Evolutionary conservation across 2,797 vertebrate genomes (phyloP).

Genomic region (Cephalopachus bancanus): DNA sequence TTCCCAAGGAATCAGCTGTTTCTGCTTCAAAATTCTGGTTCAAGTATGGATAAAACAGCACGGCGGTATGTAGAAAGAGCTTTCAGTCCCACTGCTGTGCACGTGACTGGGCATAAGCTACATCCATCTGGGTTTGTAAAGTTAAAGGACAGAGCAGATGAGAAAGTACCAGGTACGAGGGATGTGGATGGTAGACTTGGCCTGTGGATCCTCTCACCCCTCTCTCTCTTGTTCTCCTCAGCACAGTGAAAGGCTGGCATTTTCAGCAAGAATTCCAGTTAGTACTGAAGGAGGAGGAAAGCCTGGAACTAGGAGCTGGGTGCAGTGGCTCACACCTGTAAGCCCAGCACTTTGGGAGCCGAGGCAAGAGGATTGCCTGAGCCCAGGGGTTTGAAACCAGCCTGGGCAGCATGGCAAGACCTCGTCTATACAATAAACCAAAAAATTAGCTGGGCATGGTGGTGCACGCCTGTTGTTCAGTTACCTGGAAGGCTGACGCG

Average conservation of each 20-base stretch:
- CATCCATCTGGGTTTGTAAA: neutral
- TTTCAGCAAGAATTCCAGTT: constrained; percentile 3
- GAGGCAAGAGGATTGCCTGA: too few species aligned
- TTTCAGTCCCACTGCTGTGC: neutral
- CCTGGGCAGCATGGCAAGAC: too few species aligned
- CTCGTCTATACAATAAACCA: too few species aligned
- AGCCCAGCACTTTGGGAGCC: too few species aligned
- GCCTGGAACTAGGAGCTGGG: neutral
- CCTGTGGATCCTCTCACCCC: neutral
- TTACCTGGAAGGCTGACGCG: too few species aligned
- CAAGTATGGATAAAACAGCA: neutral
- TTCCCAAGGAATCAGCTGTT: neutral
- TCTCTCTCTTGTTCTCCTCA: neutral
- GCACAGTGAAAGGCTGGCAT: neutral
- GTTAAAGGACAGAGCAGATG: neutral
- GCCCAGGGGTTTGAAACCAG: too few species aligned
- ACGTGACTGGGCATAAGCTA: neutral
- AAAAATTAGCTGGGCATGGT: too few species aligned
- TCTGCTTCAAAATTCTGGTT: neutral
- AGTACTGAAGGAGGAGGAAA: neutral
- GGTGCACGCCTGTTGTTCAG: too few species aligned
- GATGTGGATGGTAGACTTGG: neutral
- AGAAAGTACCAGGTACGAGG: neutral
- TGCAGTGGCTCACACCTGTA: neutral
- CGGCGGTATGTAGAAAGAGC: neutral